Conservation (phyloP, 2,888 invertebrate genomes). For the Eilema depressum region DNA sequence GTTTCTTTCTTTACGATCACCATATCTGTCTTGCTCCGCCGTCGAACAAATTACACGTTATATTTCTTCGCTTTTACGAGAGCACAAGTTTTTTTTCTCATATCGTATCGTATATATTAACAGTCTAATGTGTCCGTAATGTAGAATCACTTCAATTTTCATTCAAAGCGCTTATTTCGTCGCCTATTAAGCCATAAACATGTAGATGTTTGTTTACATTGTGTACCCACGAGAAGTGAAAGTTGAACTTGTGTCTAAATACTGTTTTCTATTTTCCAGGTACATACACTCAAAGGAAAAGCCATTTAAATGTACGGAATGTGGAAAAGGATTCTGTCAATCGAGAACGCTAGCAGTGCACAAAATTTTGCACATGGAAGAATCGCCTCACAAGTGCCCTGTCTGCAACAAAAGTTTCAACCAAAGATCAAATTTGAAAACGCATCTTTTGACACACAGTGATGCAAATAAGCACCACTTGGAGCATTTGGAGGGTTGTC, state of each 20-base stretch:
- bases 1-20: slow-evolving; percentile 85
- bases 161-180: slow-evolving; percentile 66
- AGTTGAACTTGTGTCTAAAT: slow-evolving; percentile 62
- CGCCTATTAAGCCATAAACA: slow-evolving; percentile 67
- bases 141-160: slow-evolving; percentile 71
- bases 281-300: slow-evolving; percentile 99
- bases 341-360: slow-evolving; percentile 98
- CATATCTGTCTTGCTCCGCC: slow-evolving; percentile 84
- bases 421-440: slow-evolving; percentile 96
- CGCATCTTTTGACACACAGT: slow-evolving; percentile 95
- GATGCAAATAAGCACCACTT: slow-evolving; percentile 87
- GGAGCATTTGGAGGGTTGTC: slow-evolving; percentile 83
- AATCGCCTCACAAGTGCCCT: slow-evolving; percentile 97
- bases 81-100: slow-evolving; percentile 73
- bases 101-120: slow-evolving; percentile 73
- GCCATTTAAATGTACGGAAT: slow-evolving; percentile 98
- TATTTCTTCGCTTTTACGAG: slow-evolving; percentile 86
- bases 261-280: slow-evolving; percentile 86
- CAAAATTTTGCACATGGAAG: slow-evolving; percentile 97
- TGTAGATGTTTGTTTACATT: slow-evolving; percentile 65
- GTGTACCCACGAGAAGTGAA: slow-evolving; percentile 63
- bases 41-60: slow-evolving; percentile 85
- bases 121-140: slow-evolving; percentile 74
- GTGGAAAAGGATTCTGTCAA: slow-evolving; percentile 99
- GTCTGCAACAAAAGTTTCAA: slow-evolving; percentile 96